phyloP scores from a whole-genome alignment of 2,797 vertebrate genomes.

The Cygnus olor region DNA sequence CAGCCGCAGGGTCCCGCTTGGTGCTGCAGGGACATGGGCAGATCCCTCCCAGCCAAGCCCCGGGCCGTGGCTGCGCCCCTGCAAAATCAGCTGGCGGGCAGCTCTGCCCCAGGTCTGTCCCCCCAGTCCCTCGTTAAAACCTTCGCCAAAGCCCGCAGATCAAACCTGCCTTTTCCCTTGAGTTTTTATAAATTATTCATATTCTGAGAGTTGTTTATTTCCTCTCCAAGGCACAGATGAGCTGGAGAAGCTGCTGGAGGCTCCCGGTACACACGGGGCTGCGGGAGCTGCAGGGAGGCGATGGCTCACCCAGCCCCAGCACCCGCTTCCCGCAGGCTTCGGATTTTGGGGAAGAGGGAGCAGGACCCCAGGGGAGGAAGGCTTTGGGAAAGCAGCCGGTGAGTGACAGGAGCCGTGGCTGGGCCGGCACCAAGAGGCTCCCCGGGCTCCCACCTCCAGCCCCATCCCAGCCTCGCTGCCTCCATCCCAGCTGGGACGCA shows the following conservation, averaged over 20 bases:
- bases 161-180: neutral
- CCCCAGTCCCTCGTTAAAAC: neutral
- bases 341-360: neutral
- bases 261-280: neutral
- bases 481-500: neutral
- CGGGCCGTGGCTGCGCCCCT: fast-evolving
- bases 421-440: neutral
- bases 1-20: fast-evolving
- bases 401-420: neutral
- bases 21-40: fast-evolving
- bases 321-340: fast-evolving
- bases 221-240: neutral
- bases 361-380: neutral
- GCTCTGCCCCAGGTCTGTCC: neutral
- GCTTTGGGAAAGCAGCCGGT: neutral
- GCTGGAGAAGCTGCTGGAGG: neutral
- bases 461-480: neutral
- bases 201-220: neutral
- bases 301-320: neutral
- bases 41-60: fast-evolving
- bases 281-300: neutral
- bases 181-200: slow-evolving; percentile 51
- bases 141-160: neutral
- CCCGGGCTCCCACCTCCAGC: neutral
- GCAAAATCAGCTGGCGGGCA: neutral